Conservation (phyloP, 2,797 vertebrate species). For the Falco berigora region DNA sequence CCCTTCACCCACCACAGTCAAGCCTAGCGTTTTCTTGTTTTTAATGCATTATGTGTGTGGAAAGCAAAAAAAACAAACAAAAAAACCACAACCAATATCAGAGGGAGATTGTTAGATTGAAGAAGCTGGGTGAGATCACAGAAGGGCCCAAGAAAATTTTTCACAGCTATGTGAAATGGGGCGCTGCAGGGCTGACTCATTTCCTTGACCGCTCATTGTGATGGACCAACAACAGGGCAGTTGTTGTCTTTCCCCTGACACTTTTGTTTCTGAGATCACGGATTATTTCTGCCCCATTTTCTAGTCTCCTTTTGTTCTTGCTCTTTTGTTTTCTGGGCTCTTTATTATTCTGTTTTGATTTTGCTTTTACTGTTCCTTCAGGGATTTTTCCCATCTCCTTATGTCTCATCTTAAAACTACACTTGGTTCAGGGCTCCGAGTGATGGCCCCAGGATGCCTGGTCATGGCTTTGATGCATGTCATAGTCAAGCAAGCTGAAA, state of each 20-base stretch:
- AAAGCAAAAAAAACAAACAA: background rate
- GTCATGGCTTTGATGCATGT: background rate
- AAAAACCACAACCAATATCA: too few species aligned
- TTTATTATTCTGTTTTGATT: background rate
- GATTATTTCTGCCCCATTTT: background rate
- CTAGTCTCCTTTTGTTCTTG: background rate
- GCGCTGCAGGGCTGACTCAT: background rate
- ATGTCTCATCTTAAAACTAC: background rate
- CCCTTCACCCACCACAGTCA: conserved; percentile 14
- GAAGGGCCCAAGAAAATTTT: background rate
- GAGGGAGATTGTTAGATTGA: background rate
- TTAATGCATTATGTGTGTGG: background rate
- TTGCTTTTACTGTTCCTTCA: background rate
- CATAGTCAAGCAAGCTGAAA: background rate
- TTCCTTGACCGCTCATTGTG: background rate
- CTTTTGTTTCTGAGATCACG: background rate
- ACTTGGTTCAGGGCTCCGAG: background rate
- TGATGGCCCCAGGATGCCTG: background rate
- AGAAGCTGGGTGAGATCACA: background rate
- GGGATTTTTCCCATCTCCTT: background rate
- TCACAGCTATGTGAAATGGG: background rate
- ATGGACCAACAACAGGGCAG: background rate
- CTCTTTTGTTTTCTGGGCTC: background rate
- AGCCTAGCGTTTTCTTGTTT: background rate
- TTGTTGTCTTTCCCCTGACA: background rate